Evolutionary conservation across 2,113 vertebrate genomes (phyloP).

Genomic region (Rhombomys opimus): DNA sequence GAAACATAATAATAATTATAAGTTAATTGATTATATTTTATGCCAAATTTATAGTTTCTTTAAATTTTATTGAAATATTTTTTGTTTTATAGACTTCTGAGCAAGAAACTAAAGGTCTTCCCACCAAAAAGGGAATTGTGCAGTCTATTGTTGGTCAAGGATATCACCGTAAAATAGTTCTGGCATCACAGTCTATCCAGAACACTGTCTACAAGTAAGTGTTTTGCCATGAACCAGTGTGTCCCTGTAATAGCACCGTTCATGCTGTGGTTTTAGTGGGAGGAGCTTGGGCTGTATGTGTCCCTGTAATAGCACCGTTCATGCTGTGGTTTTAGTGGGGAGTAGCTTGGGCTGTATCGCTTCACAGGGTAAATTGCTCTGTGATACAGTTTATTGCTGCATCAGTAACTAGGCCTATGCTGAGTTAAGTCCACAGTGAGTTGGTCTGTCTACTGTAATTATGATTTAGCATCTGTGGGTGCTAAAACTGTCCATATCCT

Average conservation of each 20-base stretch:
- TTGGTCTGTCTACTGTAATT: background rate
- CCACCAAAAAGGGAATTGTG: constrained; percentile 99
- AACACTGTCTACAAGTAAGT: constrained; percentile 97
- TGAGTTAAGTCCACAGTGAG: background rate
- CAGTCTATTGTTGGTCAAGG: constrained; percentile 98
- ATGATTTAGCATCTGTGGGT: background rate
- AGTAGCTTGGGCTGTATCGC: background rate
- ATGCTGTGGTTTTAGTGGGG: background rate
- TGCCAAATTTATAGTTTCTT: background rate
- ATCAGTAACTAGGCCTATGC: background rate
- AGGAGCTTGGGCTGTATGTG: background rate
- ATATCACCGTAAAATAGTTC: constrained; percentile 98
- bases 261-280: background rate
- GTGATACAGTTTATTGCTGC: background rate
- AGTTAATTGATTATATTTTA: background rate
- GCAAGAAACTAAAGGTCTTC: constrained; percentile 98
- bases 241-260: background rate
- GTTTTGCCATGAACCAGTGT: background rate
- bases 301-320: background rate
- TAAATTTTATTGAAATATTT: constrained; percentile 62
- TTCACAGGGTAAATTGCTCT: background rate
- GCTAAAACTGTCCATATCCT: background rate
- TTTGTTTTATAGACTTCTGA: constrained; percentile 91
- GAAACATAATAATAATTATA: background rate
- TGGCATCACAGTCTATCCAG: constrained; percentile 97